phyloP scores from a whole-genome alignment of 2,888 invertebrate genomes.

The Dendrolimus pini region DNA sequence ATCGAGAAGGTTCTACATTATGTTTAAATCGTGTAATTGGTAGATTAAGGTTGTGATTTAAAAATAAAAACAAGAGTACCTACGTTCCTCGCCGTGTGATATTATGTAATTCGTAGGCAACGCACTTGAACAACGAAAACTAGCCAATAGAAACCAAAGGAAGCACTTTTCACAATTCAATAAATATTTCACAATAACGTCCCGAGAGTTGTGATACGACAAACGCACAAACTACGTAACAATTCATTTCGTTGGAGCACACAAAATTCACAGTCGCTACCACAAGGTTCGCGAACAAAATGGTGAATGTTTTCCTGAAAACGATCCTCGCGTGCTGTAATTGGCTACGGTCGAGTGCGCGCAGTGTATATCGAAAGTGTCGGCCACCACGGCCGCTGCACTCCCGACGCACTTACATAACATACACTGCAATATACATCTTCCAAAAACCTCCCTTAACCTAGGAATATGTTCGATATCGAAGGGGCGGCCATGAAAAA shows the following conservation, averaged over 20 bases:
- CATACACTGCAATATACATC: conserved; percentile 57
- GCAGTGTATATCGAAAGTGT: conserved; percentile 52
- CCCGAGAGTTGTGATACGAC: conserved; percentile 17
- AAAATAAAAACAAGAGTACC: conserved; percentile 10
- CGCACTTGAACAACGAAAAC: conserved; percentile 28
- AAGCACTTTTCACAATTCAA: conserved; percentile 48
- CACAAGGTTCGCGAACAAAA: conserved; percentile 56
- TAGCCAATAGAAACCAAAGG: conserved; percentile 17
- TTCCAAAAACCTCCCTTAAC: conserved; percentile 34
- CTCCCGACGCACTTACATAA: conserved; percentile 65
- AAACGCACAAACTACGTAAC: conserved; percentile 24
- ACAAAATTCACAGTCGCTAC: conserved; percentile 40
- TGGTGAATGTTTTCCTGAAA: conserved; percentile 72
- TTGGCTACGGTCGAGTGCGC: conserved; percentile 59
- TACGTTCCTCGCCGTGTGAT: conserved; percentile 1
- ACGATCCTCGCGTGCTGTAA: conserved; percentile 61
- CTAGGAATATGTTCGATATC: conserved; percentile 44
- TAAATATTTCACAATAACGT: conserved; percentile 34
- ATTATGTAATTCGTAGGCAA: conserved; percentile 26
- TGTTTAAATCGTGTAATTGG: too few species aligned
- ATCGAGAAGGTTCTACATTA: neutral
- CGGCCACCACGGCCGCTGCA: conserved; percentile 55
- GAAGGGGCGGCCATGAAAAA: conserved; percentile 69
- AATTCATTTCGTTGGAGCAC: conserved; percentile 35
- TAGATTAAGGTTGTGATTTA: neutral